Conservation (phyloP, 23 tunicate genomes). For the Styela clava region DNA sequence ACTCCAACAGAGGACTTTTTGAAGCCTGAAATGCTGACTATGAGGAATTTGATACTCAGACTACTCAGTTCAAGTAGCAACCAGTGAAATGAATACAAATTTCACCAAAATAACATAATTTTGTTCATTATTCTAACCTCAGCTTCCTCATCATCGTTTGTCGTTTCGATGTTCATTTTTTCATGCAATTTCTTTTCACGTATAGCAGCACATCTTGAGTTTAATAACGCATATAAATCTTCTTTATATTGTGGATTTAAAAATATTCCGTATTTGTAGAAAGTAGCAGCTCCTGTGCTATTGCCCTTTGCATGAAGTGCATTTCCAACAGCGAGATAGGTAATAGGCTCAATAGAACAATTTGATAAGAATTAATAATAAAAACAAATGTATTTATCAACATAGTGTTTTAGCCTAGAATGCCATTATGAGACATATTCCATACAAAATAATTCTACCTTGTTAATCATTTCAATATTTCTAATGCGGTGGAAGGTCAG, state of each 20-base stretch:
- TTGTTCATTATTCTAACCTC: too few relatives aligned
- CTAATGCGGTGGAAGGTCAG: too few relatives aligned
- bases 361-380: not conserved
- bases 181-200: not conserved
- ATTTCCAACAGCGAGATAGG: constrained; percentile 87
- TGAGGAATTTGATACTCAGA: too few relatives aligned
- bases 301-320: constrained; percentile 72
- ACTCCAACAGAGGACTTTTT: too few relatives aligned
- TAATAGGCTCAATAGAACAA: constrained; percentile 50
- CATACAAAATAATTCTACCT: not conserved
- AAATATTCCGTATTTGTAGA: constrained; percentile 76
- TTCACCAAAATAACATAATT: too few relatives aligned
- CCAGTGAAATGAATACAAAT: too few relatives aligned
- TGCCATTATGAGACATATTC: not conserved
- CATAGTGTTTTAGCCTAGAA: too few relatives aligned
- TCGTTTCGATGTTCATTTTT: not conserved
- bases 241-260: constrained; percentile 71
- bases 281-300: constrained; percentile 71
- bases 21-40: too few relatives aligned
- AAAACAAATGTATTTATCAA: not conserved
- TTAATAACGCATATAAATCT: constrained; percentile 57
- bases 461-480: not conserved
- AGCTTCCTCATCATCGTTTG: too few relatives aligned
- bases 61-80: too few relatives aligned
- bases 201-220: constrained; percentile 49